Percentiles rank a stretch among this genome's conserved stretches.
These are phyloP conservation scores for Euborellia annulipes DNA, from an alignment of 1,140 invertebrate genomes.

Conservation along the genomic window DNA sequence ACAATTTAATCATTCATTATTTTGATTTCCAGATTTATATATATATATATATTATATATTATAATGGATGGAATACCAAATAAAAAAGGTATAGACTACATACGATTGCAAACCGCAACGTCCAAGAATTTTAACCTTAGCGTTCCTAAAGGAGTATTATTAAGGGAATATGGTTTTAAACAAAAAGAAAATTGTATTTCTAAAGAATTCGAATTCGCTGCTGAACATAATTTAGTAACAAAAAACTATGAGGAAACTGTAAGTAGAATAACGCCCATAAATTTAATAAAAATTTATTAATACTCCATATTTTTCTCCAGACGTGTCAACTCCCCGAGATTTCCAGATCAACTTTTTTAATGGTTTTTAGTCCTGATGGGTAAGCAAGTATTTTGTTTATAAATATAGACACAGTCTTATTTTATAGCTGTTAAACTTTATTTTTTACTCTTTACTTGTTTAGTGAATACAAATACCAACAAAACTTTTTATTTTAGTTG, in stretches of 20 bases:
- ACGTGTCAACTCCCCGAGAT: constrained; percentile 55
- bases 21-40: no score
- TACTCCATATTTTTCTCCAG: constrained; percentile 28
- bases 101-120: no score
- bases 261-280: constrained; percentile 9
- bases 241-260: constrained; percentile 36
- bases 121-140: constrained; percentile 15
- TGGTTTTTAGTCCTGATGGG: constrained; percentile 77
- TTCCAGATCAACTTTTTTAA: constrained; percentile 62
- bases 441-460: no score
- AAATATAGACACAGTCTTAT: no score
- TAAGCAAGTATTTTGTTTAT: constrained; percentile 25
- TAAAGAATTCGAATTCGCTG: constrained; percentile 29
- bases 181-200: constrained; percentile 21
- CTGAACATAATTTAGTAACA: constrained; percentile 34
- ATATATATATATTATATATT: no score
- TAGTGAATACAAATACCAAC: no score
- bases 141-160: constrained; percentile 24
- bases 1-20: no score
- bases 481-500: no score
- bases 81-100: no score
- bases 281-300: not conserved
- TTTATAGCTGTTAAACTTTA: no score
- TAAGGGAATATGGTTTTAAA: constrained; percentile 24
- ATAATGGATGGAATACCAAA: no score